These are phyloP conservation scores for Fabriciana adippe DNA, from an alignment of 2,888 invertebrate species.

Conservation along the genomic window DNA sequence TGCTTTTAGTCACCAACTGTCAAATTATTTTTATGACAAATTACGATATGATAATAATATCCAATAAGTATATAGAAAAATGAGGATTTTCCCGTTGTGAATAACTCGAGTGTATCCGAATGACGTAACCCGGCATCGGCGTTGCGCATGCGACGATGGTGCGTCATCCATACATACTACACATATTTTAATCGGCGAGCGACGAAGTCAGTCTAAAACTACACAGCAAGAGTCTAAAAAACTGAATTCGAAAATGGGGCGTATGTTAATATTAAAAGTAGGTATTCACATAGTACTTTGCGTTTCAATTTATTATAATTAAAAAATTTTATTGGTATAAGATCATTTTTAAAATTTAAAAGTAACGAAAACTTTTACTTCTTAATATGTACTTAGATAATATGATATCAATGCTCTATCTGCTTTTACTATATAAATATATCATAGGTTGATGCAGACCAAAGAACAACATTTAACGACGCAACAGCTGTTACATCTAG, in stretches of 20 bases:
- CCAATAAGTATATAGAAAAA: background rate
- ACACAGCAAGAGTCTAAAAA: background rate
- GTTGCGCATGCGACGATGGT: slow-evolving; percentile 29
- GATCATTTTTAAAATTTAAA: too few relatives aligned
- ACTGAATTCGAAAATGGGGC: background rate
- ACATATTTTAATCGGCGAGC: slow-evolving; percentile 13
- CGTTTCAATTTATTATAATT: too few relatives aligned
- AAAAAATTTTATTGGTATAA: too few relatives aligned
- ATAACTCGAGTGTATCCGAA: slow-evolving; percentile 18
- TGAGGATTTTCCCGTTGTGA: slow-evolving; percentile 27
- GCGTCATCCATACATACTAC: slow-evolving; percentile 26
- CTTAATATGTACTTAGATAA: too few relatives aligned
- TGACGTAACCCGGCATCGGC: slow-evolving; percentile 32
- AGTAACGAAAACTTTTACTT: too few relatives aligned
- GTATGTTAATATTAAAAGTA: background rate
- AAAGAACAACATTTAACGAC: too few relatives aligned
- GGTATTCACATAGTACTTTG: background rate
- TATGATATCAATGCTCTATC: too few relatives aligned
- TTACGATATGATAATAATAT: slow-evolving; percentile 3
- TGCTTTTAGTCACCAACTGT: too few relatives aligned
- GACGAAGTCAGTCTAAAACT: slow-evolving; percentile 26
- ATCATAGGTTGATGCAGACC: too few relatives aligned
- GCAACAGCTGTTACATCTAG: too few relatives aligned
- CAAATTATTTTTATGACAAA: background rate
- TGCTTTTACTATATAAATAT: too few relatives aligned